Conservation (phyloP, 2,888 invertebrate genomes). For the Diaperis boleti region DNA sequence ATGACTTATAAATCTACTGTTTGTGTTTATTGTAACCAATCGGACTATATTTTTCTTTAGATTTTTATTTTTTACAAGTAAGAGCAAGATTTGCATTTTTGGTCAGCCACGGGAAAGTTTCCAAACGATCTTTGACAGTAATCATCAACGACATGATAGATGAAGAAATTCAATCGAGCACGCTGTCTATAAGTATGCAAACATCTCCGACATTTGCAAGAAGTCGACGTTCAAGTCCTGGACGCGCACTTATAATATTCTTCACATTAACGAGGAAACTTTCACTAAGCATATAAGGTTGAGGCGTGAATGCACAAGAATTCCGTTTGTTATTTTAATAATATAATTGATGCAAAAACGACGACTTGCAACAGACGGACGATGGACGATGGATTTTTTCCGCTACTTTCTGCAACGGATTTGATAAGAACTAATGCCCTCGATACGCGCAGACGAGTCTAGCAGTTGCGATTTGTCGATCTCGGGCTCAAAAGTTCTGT, state of each 20-base stretch:
- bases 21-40: too few relatives aligned
- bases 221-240: background rate
- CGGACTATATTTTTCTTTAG: too few relatives aligned
- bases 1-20: too few relatives aligned
- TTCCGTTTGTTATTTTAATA: background rate
- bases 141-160: background rate
- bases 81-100: too few relatives aligned
- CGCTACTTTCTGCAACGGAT: background rate
- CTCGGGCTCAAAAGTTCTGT: background rate
- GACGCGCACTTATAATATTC: background rate
- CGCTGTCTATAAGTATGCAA: background rate
- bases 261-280: slow-evolving; percentile 6
- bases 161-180: background rate
- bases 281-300: slow-evolving; percentile 5
- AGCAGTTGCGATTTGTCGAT: background rate
- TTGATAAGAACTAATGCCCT: background rate
- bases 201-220: background rate
- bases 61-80: too few relatives aligned
- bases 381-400: background rate
- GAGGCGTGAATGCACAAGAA: background rate
- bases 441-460: background rate
- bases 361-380: background rate
- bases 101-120: too few relatives aligned
- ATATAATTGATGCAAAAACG: background rate
- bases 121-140: too few relatives aligned